These are phyloP conservation scores for Scaptodrosophila latifasciaeformis DNA, from an alignment of 2,888 invertebrate genomes.

Conservation along the genomic window DNA sequence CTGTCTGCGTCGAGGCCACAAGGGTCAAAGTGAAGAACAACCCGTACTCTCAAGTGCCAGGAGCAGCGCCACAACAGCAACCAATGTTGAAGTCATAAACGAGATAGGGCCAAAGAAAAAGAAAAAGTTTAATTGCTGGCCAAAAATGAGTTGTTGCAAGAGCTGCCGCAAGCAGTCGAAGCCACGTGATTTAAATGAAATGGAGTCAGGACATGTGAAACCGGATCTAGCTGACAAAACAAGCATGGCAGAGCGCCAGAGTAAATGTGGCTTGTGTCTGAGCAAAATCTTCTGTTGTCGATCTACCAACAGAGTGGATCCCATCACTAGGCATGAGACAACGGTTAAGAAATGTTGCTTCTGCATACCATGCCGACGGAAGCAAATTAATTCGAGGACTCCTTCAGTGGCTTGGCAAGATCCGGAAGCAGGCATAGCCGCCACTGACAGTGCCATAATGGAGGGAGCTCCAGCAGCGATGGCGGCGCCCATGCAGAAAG, in stretches of 20 bases:
- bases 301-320: conserved; percentile 74
- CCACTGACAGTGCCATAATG: conserved; percentile 76
- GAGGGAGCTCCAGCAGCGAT: conserved; percentile 76
- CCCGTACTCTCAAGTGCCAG: conserved; percentile 62
- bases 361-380: conserved; percentile 73
- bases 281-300: conserved; percentile 74
- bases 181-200: conserved; percentile 22
- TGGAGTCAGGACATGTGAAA: not conserved
- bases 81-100: conserved; percentile 67
- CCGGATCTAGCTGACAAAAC: conserved; percentile 20
- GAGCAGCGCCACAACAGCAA: conserved; percentile 65
- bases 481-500: conserved; percentile 20
- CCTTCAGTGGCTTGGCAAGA: conserved; percentile 71
- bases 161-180: conserved; percentile 74
- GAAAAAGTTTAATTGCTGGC: conserved; percentile 70
- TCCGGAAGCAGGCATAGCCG: conserved; percentile 61
- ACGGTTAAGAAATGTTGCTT: conserved; percentile 72
- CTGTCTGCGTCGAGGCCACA: conserved; percentile 57
- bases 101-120: conserved; percentile 51
- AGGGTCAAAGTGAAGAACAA: conserved; percentile 53
- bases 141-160: conserved; percentile 73
- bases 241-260: conserved; percentile 47
- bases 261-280: conserved; percentile 71
- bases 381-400: conserved; percentile 26
- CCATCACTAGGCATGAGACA: conserved; percentile 67